phyloP scores from a whole-genome alignment of 92 coral and sea anemone genomes.

The Diadumene lineata region DNA sequence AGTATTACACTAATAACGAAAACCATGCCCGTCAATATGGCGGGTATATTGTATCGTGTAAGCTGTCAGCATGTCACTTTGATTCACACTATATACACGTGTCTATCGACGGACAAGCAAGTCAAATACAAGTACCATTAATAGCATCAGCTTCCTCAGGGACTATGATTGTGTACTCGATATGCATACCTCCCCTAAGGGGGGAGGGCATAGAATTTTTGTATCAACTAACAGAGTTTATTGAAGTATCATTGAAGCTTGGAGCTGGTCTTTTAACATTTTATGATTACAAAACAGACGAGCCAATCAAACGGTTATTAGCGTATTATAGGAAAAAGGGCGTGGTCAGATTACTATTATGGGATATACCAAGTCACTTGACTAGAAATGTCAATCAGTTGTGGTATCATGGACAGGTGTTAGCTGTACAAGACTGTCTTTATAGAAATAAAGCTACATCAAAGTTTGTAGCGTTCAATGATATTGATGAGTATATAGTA shows the following conservation, averaged over 20 bases:
- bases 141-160: constrained; percentile 8
- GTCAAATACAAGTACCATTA: constrained; percentile 37
- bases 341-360: constrained; percentile 36
- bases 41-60: constrained; percentile 54
- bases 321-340: constrained; percentile 35
- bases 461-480: constrained; percentile 57
- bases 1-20: constrained; percentile 29
- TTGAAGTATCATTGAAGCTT: constrained; percentile 47
- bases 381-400: constrained; percentile 16
- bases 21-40: constrained; percentile 49
- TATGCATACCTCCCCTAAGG: constrained; percentile 53
- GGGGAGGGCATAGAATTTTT: constrained; percentile 26
- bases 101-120: constrained; percentile 13
- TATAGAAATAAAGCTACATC: constrained; percentile 37
- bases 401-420: constrained; percentile 54
- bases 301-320: constrained; percentile 25
- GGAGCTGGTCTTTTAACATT: constrained; percentile 59
- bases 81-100: constrained; percentile 37
- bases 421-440: constrained; percentile 58
- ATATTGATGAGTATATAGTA: constrained; percentile 65
- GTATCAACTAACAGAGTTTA: constrained; percentile 49
- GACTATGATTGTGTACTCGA: constrained; percentile 22
- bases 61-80: constrained; percentile 34
- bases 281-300: constrained; percentile 40
- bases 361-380: constrained; percentile 50